Conservation (phyloP, 2,113 vertebrate species). For the Mormyrus lacerda region DNA sequence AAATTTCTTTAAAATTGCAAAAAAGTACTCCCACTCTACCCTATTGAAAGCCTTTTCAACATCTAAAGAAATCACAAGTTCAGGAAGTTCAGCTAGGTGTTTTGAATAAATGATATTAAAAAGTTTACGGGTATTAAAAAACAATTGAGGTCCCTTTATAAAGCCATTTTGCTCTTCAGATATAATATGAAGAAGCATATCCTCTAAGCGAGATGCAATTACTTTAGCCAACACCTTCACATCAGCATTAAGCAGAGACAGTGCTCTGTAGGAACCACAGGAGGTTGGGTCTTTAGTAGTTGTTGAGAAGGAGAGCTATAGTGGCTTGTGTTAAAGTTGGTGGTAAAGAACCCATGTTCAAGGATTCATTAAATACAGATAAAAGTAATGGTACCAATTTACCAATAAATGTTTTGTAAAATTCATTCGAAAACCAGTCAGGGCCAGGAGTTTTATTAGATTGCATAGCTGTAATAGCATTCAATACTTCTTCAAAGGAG, state of each 20-base stretch:
- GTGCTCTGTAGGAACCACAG: slow-evolving; percentile 6
- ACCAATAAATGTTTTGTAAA: background rate
- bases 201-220: background rate
- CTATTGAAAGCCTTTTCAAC: slow-evolving; percentile 20
- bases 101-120: slow-evolving; percentile 2
- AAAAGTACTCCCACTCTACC: slow-evolving; percentile 21
- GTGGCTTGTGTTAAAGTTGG: slow-evolving; percentile 20
- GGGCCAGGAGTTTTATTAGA: slow-evolving; percentile 16
- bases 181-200: background rate
- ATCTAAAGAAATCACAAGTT: slow-evolving; percentile 21
- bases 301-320: slow-evolving; percentile 1
- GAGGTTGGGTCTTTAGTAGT: slow-evolving; percentile 12
- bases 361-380: slow-evolving; percentile 8
- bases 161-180: slow-evolving; percentile 5
- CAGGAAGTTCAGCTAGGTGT: background rate
- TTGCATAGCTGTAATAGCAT: too few species aligned
- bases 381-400: slow-evolving; percentile 21
- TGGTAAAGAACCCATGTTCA: slow-evolving; percentile 10
- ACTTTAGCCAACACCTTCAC: background rate
- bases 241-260: background rate
- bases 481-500: too few species aligned
- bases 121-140: slow-evolving; percentile 13
- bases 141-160: slow-evolving; percentile 1
- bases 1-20: slow-evolving; percentile 1
- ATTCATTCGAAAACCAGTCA: background rate